These are phyloP conservation scores for Trematomus loennbergii DNA, from an alignment of 2,113 vertebrate species.

Conservation along the genomic window DNA sequence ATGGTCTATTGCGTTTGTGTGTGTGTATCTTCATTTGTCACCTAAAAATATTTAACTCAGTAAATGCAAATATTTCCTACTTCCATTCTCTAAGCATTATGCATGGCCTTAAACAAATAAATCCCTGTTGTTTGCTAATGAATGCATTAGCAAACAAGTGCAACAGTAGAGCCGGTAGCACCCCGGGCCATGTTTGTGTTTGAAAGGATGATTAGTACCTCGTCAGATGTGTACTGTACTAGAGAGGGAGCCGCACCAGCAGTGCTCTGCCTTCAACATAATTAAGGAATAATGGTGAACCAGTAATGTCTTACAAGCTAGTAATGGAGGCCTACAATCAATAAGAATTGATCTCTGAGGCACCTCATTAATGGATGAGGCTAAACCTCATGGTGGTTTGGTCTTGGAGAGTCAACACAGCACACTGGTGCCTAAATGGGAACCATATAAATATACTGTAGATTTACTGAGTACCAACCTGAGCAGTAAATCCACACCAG, in stretches of 20 bases:
- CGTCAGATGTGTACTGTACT: slow-evolving; percentile 31
- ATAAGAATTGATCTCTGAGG: slow-evolving; percentile 76
- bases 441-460: slow-evolving; percentile 8
- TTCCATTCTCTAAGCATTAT: slow-evolving; percentile 11
- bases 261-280: slow-evolving; percentile 57
- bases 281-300: slow-evolving; percentile 79
- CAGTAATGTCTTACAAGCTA: slow-evolving; percentile 80
- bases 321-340: slow-evolving; percentile 72
- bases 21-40: not conserved
- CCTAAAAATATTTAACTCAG: slow-evolving; percentile 4
- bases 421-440: slow-evolving; percentile 16
- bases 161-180: slow-evolving; percentile 42
- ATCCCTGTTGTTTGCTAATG: slow-evolving; percentile 50
- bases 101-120: slow-evolving; percentile 40
- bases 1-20: not conserved
- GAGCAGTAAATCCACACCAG: not conserved
- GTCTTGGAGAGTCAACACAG: slow-evolving; percentile 43
- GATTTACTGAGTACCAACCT: not conserved
- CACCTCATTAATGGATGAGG: slow-evolving; percentile 69
- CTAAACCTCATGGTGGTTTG: slow-evolving; percentile 49
- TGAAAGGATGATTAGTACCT: slow-evolving; percentile 50
- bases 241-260: slow-evolving; percentile 31
- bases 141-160: slow-evolving; percentile 46
- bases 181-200: slow-evolving; percentile 31
- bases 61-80: slow-evolving; percentile 8